Evolutionary conservation across 2,797 vertebrate species (phyloP).

Genomic region (Aulostomus chinensis): DNA sequence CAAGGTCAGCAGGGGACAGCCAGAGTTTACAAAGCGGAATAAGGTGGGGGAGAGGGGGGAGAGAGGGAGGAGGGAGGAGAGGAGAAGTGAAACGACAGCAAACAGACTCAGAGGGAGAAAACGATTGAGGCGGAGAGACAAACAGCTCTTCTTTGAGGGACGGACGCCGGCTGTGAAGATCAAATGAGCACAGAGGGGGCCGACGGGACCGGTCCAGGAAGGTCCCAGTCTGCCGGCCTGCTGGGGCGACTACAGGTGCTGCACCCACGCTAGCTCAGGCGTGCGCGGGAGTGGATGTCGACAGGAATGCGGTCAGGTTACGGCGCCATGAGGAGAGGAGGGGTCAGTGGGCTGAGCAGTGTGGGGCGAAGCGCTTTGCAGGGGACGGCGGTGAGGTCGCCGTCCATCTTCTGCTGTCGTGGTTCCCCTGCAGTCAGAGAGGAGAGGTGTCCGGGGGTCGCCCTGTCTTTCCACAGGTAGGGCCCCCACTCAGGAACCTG

Average conservation of each 20-base stretch:
- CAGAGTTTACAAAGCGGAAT: slow-evolving; percentile 64
- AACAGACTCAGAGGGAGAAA: slow-evolving; percentile 40
- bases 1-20: slow-evolving; percentile 67
- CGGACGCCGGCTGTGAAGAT: slow-evolving; percentile 51
- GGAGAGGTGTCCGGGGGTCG: slow-evolving; percentile 49
- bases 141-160: slow-evolving; percentile 38
- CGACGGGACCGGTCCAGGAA: slow-evolving; percentile 11
- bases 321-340: slow-evolving; percentile 20
- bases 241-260: slow-evolving; percentile 31
- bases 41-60: slow-evolving; percentile 48
- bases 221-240: slow-evolving; percentile 10
- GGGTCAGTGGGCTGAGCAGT: slow-evolving; percentile 1
- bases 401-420: slow-evolving; percentile 63
- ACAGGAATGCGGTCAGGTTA: slow-evolving; percentile 51
- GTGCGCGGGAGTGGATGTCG: not conserved
- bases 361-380: slow-evolving; percentile 9
- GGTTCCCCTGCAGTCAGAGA: slow-evolving; percentile 32
- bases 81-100: slow-evolving; percentile 59
- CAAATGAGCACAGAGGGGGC: slow-evolving; percentile 54
- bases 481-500: slow-evolving; percentile 28
- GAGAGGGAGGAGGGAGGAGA: slow-evolving; percentile 45
- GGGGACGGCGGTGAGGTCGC: slow-evolving; percentile 15
- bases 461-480: slow-evolving; percentile 60
- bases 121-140: slow-evolving; percentile 46
- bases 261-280: not conserved